These are phyloP conservation scores for Craniophora ligustri DNA, from an alignment of 2,888 invertebrate genomes.

Conservation along the genomic window DNA sequence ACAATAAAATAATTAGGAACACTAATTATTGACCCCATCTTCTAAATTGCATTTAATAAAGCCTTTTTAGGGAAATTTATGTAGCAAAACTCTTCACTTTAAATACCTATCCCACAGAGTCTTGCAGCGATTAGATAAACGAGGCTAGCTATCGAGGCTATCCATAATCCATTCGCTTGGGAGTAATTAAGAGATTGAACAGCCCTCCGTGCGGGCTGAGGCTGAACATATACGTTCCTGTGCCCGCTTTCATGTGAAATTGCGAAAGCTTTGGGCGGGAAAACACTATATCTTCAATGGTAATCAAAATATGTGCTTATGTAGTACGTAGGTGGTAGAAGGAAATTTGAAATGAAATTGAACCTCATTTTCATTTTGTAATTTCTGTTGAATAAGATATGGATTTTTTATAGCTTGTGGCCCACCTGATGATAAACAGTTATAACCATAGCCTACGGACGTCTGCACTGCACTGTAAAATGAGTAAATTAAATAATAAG, in stretches of 20 bases:
- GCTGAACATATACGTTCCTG: conserved; percentile 37
- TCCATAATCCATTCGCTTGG: conserved; percentile 64
- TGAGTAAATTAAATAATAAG: too few species aligned
- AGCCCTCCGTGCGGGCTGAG: conserved; percentile 44
- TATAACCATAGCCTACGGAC: too few species aligned
- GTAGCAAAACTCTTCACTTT: conserved; percentile 4
- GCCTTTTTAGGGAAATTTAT: neutral
- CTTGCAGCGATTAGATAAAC: conserved; percentile 38
- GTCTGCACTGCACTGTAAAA: too few species aligned
- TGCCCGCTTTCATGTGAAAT: conserved; percentile 39
- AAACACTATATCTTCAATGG: conserved; percentile 41
- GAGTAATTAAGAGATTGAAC: conserved; percentile 69
- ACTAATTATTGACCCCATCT: too few species aligned
- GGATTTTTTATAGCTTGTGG: too few species aligned
- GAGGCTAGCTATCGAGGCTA: conserved; percentile 48
- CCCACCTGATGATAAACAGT: too few species aligned
- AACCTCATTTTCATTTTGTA: too few species aligned
- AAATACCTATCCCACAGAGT: conserved; percentile 20
- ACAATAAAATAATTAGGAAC: too few species aligned
- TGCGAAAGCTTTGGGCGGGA: conserved; percentile 49
- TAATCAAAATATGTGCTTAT: too few species aligned
- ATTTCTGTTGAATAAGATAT: too few species aligned
- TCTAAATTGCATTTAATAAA: neutral
- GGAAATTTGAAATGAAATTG: too few species aligned
- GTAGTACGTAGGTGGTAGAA: too few species aligned